Conservation (phyloP, 2,888 invertebrate species). For the Conistra vaccinii region DNA sequence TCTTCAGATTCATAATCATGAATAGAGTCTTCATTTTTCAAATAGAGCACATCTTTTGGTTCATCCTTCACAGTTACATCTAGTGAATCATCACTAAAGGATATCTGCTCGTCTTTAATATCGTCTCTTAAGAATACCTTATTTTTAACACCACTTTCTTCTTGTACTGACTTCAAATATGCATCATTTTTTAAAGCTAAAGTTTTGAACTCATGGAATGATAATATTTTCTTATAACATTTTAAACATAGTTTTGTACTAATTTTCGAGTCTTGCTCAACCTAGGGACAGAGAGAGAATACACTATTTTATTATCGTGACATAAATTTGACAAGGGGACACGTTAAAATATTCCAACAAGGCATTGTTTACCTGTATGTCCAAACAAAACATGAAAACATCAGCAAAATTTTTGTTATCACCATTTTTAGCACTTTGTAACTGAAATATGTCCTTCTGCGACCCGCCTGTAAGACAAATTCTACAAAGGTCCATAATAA, state of each 20-base stretch:
- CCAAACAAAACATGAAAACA: conserved; percentile 80
- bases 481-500: conserved; percentile 76
- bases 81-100: conserved; percentile 52
- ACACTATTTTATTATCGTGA: neutral
- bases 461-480: conserved; percentile 74
- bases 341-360: neutral
- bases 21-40: conserved; percentile 46
- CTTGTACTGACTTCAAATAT: conserved; percentile 69
- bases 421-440: conserved; percentile 65
- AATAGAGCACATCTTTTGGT: conserved; percentile 33
- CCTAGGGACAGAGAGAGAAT: conserved; percentile 68
- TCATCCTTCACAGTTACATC: conserved; percentile 67
- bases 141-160: conserved; percentile 62
- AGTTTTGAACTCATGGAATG: conserved; percentile 81
- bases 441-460: conserved; percentile 73
- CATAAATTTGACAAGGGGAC: neutral
- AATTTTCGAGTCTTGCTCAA: conserved; percentile 71
- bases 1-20: conserved; percentile 76
- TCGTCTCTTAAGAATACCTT: conserved; percentile 61
- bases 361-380: conserved; percentile 78
- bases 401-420: conserved; percentile 69
- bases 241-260: conserved; percentile 80
- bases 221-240: conserved; percentile 79
- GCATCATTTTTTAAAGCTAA: conserved; percentile 79
- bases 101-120: conserved; percentile 55